Percentiles rank a stretch among this genome's conserved stretches.
phyloP scores from a whole-genome alignment of 2,113 vertebrate genomes.

The Phyllostomus discolor region DNA sequence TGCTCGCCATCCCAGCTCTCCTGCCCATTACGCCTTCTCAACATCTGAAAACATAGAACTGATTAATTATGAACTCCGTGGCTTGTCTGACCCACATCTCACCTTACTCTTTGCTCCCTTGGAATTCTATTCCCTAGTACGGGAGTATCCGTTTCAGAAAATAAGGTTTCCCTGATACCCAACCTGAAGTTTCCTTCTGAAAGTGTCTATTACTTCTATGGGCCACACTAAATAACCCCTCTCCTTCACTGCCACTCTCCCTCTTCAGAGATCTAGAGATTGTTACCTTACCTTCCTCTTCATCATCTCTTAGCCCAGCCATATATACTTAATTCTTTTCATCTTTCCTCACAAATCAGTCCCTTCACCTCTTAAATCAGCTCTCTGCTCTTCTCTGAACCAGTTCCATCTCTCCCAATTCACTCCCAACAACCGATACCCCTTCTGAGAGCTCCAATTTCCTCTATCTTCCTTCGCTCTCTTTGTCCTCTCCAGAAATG shows the following conservation, averaged over 20 bases:
- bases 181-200: conserved; percentile 59
- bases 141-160: conserved; percentile 65
- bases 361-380: conserved; percentile 65
- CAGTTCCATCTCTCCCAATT: conserved; percentile 54
- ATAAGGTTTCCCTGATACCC: conserved; percentile 58
- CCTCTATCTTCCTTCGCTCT: neutral
- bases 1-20: neutral
- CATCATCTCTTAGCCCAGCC: conserved; percentile 36
- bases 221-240: conserved; percentile 32
- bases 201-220: conserved; percentile 39
- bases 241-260: conserved; percentile 7
- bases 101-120: conserved; percentile 33
- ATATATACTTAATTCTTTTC: conserved; percentile 70
- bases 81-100: conserved; percentile 62
- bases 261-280: conserved; percentile 56
- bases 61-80: conserved; percentile 48
- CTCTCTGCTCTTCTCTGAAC: conserved; percentile 62
- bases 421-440: conserved; percentile 60
- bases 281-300: conserved; percentile 57
- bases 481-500: neutral
- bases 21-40: neutral
- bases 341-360: conserved; percentile 66
- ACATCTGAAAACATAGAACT: conserved; percentile 51
- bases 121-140: conserved; percentile 47
- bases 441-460: conserved; percentile 53